Evolutionary conservation across 2,888 invertebrate species (phyloP).

Genomic region (Brachypalpus laphriformis): DNA sequence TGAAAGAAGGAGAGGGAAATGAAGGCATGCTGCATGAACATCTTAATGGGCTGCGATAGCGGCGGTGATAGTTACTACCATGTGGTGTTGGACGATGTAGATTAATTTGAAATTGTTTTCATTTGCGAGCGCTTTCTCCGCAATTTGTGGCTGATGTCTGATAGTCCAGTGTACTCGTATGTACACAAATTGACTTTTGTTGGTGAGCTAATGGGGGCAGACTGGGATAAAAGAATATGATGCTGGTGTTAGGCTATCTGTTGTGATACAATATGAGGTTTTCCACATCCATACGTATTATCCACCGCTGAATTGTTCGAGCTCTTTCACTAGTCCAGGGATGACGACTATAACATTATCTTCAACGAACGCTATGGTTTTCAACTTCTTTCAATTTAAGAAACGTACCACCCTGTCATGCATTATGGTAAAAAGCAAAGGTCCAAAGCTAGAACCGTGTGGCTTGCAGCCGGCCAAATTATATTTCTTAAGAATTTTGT

Average conservation of each 20-base stretch:
- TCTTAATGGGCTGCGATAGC: conserved; percentile 56
- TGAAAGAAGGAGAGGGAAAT: neutral
- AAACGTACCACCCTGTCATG: too few species aligned
- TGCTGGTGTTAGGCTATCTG: neutral
- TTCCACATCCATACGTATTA: too few species aligned
- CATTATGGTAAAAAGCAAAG: too few species aligned
- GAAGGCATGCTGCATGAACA: conserved; percentile 60
- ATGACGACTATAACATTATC: too few species aligned
- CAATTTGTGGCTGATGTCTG: conserved; percentile 27
- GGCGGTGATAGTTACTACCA: conserved; percentile 27
- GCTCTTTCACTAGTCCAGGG: too few species aligned
- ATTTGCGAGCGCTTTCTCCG: conserved; percentile 39
- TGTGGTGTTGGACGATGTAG: conserved; percentile 38
- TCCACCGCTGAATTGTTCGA: too few species aligned
- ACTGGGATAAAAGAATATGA: neutral
- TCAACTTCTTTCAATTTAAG: too few species aligned
- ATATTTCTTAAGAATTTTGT: too few species aligned
- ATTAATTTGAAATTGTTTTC: conserved; percentile 55
- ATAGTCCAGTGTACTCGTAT: neutral
- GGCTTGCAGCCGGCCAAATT: too few species aligned
- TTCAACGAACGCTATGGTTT: too few species aligned
- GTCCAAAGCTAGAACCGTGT: too few species aligned
- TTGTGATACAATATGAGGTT: too few species aligned
- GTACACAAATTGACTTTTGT: conserved; percentile 38
- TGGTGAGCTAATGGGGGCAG: conserved; percentile 15